Percentiles rank a stretch among this genome's conserved stretches.
phyloP scores from a whole-genome alignment of 2,888 invertebrate species.

The Harpalus rufipes region DNA sequence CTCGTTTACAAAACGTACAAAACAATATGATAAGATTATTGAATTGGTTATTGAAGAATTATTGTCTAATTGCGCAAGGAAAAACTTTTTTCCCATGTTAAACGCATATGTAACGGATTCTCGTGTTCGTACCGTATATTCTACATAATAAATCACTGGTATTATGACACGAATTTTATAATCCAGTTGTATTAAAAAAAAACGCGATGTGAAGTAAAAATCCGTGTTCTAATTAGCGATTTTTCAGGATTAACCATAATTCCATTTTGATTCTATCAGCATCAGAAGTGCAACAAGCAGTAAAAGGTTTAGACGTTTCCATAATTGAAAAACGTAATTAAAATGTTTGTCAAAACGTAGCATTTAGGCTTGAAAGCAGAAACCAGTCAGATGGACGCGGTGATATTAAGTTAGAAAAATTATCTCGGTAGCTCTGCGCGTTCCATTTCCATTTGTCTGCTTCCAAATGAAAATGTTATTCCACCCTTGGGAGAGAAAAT shows the following conservation, averaged over 20 bases:
- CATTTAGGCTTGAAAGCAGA: constrained; percentile 42
- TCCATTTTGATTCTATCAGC: not conserved
- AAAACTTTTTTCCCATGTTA: no score
- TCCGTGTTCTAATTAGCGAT: not conserved
- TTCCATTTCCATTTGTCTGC: constrained; percentile 47
- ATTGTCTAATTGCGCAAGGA: no score
- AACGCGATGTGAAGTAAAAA: no score
- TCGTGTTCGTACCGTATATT: no score
- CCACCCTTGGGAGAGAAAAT: constrained; percentile 41
- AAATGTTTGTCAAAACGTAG: constrained; percentile 39
- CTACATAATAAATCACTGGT: no score
- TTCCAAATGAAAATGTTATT: constrained; percentile 46
- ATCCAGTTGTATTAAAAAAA: no score
- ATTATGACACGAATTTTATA: no score
- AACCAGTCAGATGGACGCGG: constrained; percentile 43
- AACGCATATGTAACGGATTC: no score
- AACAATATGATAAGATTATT: no score
- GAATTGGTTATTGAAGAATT: no score
- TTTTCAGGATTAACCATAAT: not conserved
- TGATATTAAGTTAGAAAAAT: constrained; percentile 49
- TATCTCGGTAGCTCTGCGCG: constrained; percentile 26
- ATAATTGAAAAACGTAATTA: constrained; percentile 39
- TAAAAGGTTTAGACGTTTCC: constrained; percentile 26
- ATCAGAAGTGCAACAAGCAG: not conserved
- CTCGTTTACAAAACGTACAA: no score